phyloP scores from a whole-genome alignment of 2,797 vertebrate genomes.

The Phrynocephalus forsythii region DNA sequence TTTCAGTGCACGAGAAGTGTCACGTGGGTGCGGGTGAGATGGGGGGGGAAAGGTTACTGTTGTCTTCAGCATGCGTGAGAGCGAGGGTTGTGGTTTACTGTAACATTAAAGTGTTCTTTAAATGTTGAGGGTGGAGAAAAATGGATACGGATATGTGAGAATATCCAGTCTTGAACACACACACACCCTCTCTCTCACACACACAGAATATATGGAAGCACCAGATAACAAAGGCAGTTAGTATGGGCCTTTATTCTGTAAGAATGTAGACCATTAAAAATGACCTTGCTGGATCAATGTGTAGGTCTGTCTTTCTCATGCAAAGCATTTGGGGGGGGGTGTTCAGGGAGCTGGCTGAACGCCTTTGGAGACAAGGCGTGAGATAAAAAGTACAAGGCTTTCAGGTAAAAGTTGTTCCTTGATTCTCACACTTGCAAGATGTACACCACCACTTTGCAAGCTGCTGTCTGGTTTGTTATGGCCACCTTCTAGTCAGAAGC shows the following conservation, averaged over 20 bases:
- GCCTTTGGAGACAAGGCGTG: neutral
- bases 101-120: neutral
- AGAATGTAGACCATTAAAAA: neutral
- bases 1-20: neutral
- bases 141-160: too few species aligned
- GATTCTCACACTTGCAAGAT: neutral
- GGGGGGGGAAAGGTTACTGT: neutral
- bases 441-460: neutral
- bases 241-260: neutral
- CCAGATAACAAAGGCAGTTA: neutral
- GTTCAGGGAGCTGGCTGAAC: neutral
- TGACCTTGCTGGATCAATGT: neutral
- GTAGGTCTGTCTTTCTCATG: neutral
- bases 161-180: neutral
- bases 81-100: neutral
- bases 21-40: neutral
- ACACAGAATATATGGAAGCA: neutral
- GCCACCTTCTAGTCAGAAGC: neutral
- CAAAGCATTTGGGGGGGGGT: too few species aligned
- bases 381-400: too few species aligned
- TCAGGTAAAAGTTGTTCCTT: too few species aligned
- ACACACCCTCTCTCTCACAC: neutral
- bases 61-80: neutral
- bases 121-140: neutral
- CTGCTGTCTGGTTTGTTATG: neutral